These are phyloP conservation scores for Mimumesa dahlbomi DNA, from an alignment of 2,888 invertebrate species.

Conservation along the genomic window DNA sequence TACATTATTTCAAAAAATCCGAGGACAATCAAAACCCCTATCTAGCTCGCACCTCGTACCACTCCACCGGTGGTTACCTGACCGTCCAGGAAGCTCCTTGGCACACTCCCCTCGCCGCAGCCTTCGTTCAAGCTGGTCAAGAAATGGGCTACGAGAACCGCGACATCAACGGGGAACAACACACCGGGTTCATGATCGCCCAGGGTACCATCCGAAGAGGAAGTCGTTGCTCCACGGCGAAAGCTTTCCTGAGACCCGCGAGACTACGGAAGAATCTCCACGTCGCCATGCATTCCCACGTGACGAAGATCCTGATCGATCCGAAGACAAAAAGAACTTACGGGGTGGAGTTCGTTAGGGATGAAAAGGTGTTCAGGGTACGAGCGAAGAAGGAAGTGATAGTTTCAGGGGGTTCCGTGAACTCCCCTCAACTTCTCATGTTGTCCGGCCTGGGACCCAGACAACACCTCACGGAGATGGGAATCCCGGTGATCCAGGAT, in stretches of 20 bases:
- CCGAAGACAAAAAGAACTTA: conserved; percentile 86
- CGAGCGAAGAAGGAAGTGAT: conserved; percentile 93
- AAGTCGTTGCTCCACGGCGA: conserved; percentile 92
- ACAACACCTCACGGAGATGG: conserved; percentile 86
- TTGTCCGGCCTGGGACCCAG: conserved; percentile 93
- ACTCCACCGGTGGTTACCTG: conserved; percentile 89
- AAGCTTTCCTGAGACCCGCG: conserved; percentile 92
- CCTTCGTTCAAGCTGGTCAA: conserved; percentile 91
- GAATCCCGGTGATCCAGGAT: conserved; percentile 91
- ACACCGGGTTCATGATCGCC: conserved; percentile 94
- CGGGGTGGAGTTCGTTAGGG: conserved; percentile 90
- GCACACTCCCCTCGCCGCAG: conserved; percentile 90
- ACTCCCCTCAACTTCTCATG: conserved; percentile 96
- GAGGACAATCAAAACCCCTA: conserved; percentile 95
- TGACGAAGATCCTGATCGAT: conserved; percentile 80
- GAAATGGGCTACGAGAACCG: conserved; percentile 93
- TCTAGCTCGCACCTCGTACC: conserved; percentile 89
- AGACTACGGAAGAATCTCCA: conserved; percentile 91
- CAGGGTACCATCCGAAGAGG: conserved; percentile 90
- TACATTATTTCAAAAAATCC: conserved; percentile 94
- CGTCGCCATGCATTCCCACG: conserved; percentile 91
- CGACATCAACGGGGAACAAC: conserved; percentile 92
- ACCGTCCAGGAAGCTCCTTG: conserved; percentile 94
- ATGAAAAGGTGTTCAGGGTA: conserved; percentile 87
- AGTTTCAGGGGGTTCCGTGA: conserved; percentile 94